A percentile compares a stretch with the other conserved stretches of the same genome.
Evolutionary conservation across 2,797 vertebrate genomes (phyloP).

Genomic region (Tarsius wallacei): DNA sequence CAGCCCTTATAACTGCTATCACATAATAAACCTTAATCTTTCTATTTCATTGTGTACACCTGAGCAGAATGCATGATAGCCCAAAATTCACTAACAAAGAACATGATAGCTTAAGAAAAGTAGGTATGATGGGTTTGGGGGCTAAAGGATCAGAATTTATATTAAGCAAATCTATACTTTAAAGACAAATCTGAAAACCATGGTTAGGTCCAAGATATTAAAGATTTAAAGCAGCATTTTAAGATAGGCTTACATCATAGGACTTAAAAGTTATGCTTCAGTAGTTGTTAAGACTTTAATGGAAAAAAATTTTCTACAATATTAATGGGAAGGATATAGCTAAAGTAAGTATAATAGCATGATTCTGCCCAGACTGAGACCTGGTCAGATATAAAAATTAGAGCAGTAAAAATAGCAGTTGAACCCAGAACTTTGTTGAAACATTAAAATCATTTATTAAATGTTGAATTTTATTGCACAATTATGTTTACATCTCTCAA

Average conservation of each 20-base stretch:
- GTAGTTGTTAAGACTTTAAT: slow-evolving; percentile 71
- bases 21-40: not conserved
- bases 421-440: slow-evolving; percentile 1
- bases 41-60: not conserved
- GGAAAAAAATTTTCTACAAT: slow-evolving; percentile 70
- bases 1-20: not conserved
- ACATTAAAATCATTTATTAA: slow-evolving; percentile 29
- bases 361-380: not conserved
- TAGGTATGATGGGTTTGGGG: not conserved
- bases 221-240: slow-evolving; percentile 75
- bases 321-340: slow-evolving; percentile 76
- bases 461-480: not conserved
- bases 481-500: not conserved
- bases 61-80: not conserved
- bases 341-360: not conserved
- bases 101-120: not conserved
- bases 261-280: slow-evolving; percentile 73
- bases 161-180: slow-evolving; percentile 63
- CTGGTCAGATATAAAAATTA: slow-evolving; percentile 33
- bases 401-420: not conserved
- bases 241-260: slow-evolving; percentile 66
- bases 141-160: slow-evolving; percentile 4
- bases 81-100: not conserved
- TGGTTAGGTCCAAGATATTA: slow-evolving; percentile 63
- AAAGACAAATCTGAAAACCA: slow-evolving; percentile 62